Conservation (phyloP, 2,888 invertebrate species). For the Xestia c-nigrum region DNA sequence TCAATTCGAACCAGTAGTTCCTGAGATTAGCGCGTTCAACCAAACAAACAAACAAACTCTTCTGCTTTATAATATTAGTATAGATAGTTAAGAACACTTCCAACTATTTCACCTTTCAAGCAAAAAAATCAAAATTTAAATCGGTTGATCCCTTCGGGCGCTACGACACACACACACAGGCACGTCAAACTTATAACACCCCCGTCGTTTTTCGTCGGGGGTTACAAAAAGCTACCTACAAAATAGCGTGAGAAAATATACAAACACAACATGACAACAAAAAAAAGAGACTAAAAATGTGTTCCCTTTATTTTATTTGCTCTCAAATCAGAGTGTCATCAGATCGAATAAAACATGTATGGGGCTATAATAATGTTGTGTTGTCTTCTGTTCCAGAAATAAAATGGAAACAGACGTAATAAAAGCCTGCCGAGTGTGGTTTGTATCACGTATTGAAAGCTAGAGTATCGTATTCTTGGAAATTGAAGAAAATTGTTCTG, state of each 20-base stretch:
- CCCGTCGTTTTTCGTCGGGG: too few relatives aligned
- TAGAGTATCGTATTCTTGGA: not conserved
- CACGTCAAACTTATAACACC: too few relatives aligned
- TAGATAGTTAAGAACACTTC: too few relatives aligned
- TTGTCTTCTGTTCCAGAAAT: constrained; percentile 21
- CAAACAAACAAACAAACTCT: too few relatives aligned
- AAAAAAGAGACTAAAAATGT: not conserved
- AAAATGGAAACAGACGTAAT: constrained; percentile 13
- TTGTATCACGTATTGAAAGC: not conserved
- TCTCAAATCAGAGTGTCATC: constrained; percentile 31
- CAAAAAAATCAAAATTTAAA: too few relatives aligned
- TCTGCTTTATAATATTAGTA: too few relatives aligned
- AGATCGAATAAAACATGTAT: constrained; percentile 37
- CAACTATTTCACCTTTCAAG: too few relatives aligned
- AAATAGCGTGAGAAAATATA: constrained; percentile 9
- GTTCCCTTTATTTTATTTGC: constrained; percentile 23
- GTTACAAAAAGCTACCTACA: not conserved
- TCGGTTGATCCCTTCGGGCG: too few relatives aligned
- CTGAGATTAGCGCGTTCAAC: too few relatives aligned
- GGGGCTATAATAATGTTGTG: constrained; percentile 9
- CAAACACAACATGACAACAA: not conserved
- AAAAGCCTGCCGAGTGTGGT: constrained; percentile 23
- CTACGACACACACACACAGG: too few relatives aligned
- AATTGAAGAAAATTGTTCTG: not conserved
- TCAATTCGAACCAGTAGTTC: too few relatives aligned